Evolutionary conservation across 2,797 vertebrate species (phyloP).

Genomic region (Pseudochromis fuscus): DNA sequence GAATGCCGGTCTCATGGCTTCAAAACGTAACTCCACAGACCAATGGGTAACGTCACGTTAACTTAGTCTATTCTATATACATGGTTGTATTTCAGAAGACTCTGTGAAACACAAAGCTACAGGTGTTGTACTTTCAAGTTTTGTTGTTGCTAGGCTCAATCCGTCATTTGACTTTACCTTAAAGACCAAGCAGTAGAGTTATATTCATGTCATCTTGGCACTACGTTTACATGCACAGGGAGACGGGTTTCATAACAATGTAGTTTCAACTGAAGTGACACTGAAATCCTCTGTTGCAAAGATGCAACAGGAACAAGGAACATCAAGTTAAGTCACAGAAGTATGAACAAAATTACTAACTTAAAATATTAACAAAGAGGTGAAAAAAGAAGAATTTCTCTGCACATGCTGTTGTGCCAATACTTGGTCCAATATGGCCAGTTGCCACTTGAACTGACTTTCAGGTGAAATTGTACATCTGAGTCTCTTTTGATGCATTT

Average conservation of each 20-base stretch:
- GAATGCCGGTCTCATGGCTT: too few species aligned
- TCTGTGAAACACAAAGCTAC: slow-evolving; percentile 16
- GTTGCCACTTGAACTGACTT: background rate
- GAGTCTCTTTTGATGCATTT: slow-evolving; percentile 9
- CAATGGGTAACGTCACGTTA: too few species aligned
- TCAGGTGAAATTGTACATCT: slow-evolving; percentile 1
- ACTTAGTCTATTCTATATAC: too few species aligned
- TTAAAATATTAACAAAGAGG: slow-evolving; percentile 10
- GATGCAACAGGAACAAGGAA: slow-evolving; percentile 6
- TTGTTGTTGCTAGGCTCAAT: background rate
- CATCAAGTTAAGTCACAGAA: slow-evolving; percentile 18
- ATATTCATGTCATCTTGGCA: background rate
- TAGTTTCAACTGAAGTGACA: slow-evolving; percentile 18
- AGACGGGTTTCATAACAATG: background rate
- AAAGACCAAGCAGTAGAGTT: background rate
- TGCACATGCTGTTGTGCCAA: slow-evolving; percentile 23
- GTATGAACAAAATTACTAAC: slow-evolving; percentile 28
- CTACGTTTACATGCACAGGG: background rate
- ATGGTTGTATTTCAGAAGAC: background rate
- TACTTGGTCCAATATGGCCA: slow-evolving; percentile 19
- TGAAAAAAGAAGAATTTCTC: slow-evolving; percentile 18
- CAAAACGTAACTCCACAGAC: too few species aligned
- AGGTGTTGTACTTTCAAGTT: slow-evolving; percentile 15
- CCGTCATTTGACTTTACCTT: background rate
- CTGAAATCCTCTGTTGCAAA: slow-evolving; percentile 14